Evolutionary conservation across 2,888 invertebrate species (phyloP).

Genomic region (Poecilobothrus nobilitatus): DNA sequence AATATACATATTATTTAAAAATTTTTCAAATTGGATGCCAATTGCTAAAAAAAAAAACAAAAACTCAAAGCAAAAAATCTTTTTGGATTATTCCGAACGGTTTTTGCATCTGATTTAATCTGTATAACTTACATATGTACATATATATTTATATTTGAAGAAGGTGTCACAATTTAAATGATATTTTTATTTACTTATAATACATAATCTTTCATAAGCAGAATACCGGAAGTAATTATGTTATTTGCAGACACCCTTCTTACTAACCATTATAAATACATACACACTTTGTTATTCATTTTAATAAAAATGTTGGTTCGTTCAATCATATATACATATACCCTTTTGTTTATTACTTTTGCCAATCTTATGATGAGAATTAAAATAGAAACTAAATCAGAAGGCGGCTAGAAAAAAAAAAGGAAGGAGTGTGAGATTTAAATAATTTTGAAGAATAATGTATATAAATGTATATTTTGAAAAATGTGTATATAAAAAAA

Average conservation of each 20-base stretch:
- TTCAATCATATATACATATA: no score
- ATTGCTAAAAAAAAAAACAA: no score
- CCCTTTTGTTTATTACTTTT: no score
- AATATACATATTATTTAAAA: no score
- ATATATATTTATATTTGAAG: not conserved
- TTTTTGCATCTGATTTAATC: not conserved
- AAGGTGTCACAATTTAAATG: constrained; percentile 4
- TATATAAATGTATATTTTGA: not conserved
- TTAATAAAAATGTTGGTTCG: not conserved
- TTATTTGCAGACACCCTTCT: not conserved
- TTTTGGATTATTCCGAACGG: no score
- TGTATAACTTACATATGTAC: no score
- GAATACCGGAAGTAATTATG: constrained; percentile 1
- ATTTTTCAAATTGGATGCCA: no score
- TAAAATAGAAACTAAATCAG: no score
- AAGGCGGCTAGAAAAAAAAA: not conserved
- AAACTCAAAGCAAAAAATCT: no score
- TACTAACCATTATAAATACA: not conserved
- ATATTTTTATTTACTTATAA: constrained; percentile 6
- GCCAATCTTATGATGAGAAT: no score
- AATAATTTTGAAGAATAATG: not conserved
- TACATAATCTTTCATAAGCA: not conserved
- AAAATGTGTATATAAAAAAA: no score
- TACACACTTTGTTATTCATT: not conserved
- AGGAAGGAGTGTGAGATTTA: not conserved